Evolutionary conservation across 2,888 invertebrate species (phyloP), one percentile per base, ranked within the genome.

Genomic region (Athalia cordata): DNA sequence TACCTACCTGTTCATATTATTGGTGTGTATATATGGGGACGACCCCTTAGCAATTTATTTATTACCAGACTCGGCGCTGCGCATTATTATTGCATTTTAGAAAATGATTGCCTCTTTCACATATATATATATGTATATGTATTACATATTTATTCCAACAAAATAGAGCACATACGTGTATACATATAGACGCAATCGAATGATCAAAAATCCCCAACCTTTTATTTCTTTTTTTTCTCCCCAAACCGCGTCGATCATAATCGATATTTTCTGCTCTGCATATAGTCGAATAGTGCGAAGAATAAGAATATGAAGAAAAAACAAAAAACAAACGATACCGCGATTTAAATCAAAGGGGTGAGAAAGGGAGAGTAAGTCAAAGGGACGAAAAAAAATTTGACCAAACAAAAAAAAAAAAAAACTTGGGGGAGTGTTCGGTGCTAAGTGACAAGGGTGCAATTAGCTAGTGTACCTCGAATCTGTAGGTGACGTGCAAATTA

Each of bases 1-100:
- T 81, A 85, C 86, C 88, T 88, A 87, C 86, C 87, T 86, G 87
- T 85, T 86, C 87, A 86, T 89, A 87, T 89, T 87, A 87, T 88
- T 86, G 85, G 83, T 85, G 86, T 86, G 84, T 87, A 86, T 85
- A 82, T 83, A 81, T 82, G 83, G 29, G 29, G 29, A 29, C 29
- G 81, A 85, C 85, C 85, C 89, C 88, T 87, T 61, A 89, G 89
- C 88, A 89, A 90, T 90, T 90, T 90, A 90, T 89, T 89, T 89
- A 90, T 90, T 90, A 89, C 88, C 87, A 85, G 85, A 85, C 70
- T 78, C 76, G 79, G 84, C 86, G 84, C 85, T 84, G 84, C 86
- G 84, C 85, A 84, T 88, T 87, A 87, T 89, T 89, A 89, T 88
- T 89, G 87, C 89, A 89, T 89, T 87, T 89, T 89, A 88, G 85